Evolutionary conservation across 2,888 invertebrate genomes (phyloP).

Genomic region (Lycophotia porphyrea): DNA sequence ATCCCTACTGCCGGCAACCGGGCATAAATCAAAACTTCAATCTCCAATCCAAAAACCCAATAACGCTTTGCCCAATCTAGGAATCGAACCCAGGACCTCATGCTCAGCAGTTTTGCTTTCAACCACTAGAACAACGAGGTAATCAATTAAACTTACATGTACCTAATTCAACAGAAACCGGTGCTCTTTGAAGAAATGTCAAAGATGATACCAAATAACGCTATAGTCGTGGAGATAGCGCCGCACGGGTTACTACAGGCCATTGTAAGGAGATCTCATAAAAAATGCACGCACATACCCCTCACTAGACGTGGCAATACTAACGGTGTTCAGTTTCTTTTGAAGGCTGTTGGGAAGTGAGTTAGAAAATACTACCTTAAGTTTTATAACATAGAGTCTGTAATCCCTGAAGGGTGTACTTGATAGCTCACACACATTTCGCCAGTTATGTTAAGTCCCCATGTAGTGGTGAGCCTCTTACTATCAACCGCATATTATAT

Average conservation of each 20-base stretch:
- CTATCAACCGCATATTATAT: background rate
- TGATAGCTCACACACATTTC: background rate
- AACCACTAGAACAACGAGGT: background rate
- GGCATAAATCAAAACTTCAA: background rate
- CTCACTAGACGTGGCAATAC: conserved; percentile 92
- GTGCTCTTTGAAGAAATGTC: conserved; percentile 95
- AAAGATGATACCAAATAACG: conserved; percentile 93
- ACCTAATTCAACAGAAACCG: conserved; percentile 83
- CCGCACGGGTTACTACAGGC: conserved; percentile 96
- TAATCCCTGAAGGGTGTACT: background rate
- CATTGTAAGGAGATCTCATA: conserved; percentile 93
- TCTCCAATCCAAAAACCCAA: background rate
- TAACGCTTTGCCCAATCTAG: background rate
- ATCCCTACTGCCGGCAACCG: background rate
- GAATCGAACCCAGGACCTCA: background rate
- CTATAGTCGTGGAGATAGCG: conserved; percentile 95
- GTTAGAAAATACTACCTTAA: conserved; percentile 31
- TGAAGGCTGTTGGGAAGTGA: conserved; percentile 91
- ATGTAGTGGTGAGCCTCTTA: background rate
- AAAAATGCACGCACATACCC: conserved; percentile 92
- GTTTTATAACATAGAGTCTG: background rate
- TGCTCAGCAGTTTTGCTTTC: background rate
- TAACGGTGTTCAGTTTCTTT: conserved; percentile 89
- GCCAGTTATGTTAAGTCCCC: background rate
- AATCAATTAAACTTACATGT: background rate